Evolutionary conservation across 1,140 invertebrate genomes (phyloP).

Genomic region (Drosophila erecta): DNA sequence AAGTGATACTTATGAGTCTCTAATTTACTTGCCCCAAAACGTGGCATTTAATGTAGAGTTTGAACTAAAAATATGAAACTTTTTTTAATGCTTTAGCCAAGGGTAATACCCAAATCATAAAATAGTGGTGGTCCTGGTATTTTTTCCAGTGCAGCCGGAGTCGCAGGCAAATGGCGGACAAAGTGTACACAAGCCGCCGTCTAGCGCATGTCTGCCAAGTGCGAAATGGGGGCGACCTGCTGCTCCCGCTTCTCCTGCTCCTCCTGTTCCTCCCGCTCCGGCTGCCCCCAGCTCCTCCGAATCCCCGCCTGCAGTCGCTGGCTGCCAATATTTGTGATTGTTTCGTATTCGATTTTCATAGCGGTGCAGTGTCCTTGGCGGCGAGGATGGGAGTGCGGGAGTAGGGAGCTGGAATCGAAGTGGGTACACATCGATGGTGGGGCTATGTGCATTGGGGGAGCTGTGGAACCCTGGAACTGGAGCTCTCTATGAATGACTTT

Average conservation of each 20-base stretch:
- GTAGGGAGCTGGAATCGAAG: conserved; percentile 15
- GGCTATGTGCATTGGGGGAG: conserved; percentile 42
- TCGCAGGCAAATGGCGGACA: conserved; percentile 58
- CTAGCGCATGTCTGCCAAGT: conserved; percentile 80
- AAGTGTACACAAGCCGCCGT: conserved; percentile 77
- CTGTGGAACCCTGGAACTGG: neutral
- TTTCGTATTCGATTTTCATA: conserved; percentile 80
- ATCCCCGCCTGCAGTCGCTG: conserved; percentile 49
- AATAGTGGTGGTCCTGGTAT: neutral
- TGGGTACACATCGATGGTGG: conserved; percentile 24
- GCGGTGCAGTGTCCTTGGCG: conserved; percentile 75
- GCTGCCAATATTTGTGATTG: conserved; percentile 73
- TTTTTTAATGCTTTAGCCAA: too few relatives aligned
- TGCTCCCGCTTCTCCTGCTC: conserved; percentile 2
- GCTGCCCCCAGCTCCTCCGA: conserved; percentile 5
- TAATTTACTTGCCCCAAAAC: too few relatives aligned
- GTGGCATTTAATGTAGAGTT: too few relatives aligned
- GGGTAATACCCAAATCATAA: too few relatives aligned
- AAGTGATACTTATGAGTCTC: too few relatives aligned
- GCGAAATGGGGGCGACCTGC: conserved; percentile 49
- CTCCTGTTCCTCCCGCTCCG: conserved; percentile 9
- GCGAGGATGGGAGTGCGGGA: conserved; percentile 1
- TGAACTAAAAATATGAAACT: too few relatives aligned
- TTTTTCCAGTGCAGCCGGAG: conserved; percentile 23
- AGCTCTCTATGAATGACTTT: conserved; percentile 67